Evolutionary conservation across 2,797 vertebrate genomes (phyloP).

Genomic region (Tadarida brasiliensis): DNA sequence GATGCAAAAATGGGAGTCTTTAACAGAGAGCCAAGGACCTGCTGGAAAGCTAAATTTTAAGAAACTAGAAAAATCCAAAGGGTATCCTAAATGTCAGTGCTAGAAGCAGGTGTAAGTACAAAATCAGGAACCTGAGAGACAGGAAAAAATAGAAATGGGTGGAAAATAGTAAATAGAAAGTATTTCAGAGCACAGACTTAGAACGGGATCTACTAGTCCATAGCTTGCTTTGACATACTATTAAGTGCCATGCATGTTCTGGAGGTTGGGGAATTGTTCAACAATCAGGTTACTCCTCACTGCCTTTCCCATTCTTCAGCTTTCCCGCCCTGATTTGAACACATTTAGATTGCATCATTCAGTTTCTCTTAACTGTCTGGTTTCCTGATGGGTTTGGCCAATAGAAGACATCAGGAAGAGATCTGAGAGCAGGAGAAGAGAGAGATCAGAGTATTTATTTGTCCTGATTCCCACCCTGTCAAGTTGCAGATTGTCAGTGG

Average conservation of each 20-base stretch:
- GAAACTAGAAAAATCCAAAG: constrained; percentile 11
- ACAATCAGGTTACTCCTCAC: constrained; percentile 3
- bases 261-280: background rate
- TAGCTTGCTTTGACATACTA: background rate
- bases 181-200: constrained; percentile 25
- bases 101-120: constrained; percentile 28
- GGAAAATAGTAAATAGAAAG: constrained; percentile 41
- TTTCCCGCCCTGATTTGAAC: background rate
- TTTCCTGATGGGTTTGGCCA: constrained; percentile 17
- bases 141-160: background rate
- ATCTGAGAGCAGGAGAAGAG: background rate
- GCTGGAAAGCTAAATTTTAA: constrained; percentile 13
- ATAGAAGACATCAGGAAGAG: background rate
- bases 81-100: background rate
- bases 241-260: background rate
- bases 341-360: background rate
- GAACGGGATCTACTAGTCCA: background rate
- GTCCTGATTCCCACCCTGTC: background rate
- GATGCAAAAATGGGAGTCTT: constrained; percentile 12
- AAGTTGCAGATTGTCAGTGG: background rate
- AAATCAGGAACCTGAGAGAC: background rate
- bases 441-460: background rate
- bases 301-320: constrained; percentile 33
- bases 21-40: constrained; percentile 31
- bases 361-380: background rate